Percentiles rank a stretch among this genome's conserved stretches.
Conservation (phyloP, 2,888 invertebrate species). For the Amphipoea oculea region DNA sequence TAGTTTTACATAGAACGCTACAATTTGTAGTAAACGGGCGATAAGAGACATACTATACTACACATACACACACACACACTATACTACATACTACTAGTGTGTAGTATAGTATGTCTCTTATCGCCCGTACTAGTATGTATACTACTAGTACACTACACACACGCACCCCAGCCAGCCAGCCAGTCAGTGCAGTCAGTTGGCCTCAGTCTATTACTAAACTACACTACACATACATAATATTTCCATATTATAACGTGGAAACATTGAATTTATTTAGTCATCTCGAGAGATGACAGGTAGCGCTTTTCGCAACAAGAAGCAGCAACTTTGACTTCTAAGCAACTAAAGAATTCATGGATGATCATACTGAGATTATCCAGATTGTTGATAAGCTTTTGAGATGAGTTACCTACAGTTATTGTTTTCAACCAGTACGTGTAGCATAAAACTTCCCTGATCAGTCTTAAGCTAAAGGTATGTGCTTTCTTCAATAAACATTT, state of each 20-base stretch:
- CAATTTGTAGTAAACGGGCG: neutral
- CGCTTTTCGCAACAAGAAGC: neutral
- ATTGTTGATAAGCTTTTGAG: neutral
- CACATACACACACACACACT: too few species aligned
- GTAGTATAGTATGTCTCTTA: too few species aligned
- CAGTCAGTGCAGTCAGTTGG: too few species aligned
- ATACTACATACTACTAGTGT: too few species aligned
- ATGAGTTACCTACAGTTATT: neutral
- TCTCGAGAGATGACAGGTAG: neutral
- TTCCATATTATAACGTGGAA: neutral
- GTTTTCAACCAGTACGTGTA: neutral
- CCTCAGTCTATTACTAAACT: too few species aligned
- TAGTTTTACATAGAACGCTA: too few species aligned
- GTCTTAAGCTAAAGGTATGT: slow-evolving; percentile 13
- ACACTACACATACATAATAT: too few species aligned
- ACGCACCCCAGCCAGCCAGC: too few species aligned
- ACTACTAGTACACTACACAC: too few species aligned
- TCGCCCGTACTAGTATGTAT: too few species aligned
- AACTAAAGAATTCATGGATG: neutral
- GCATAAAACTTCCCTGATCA: neutral
- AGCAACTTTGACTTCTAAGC: neutral
- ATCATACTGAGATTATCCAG: neutral
- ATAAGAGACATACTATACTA: neutral
- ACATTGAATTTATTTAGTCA: neutral
- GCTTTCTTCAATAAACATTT: slow-evolving; percentile 30